Conservation (phyloP, 2,797 vertebrate species). For the Adrianichthys oophorus region DNA sequence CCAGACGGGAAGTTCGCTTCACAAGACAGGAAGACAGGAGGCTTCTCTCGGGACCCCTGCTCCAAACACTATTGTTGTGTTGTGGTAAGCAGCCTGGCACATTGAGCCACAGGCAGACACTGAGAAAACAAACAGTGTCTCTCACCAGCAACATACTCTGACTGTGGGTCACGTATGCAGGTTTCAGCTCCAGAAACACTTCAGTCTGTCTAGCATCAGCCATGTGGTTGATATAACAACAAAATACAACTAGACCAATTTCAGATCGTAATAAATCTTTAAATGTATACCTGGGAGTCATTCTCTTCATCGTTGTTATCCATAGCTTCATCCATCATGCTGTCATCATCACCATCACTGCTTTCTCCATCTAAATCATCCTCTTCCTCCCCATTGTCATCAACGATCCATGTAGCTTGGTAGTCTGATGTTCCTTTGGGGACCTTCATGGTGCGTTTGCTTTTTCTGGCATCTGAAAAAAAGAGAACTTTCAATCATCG, state of each 20-base stretch:
- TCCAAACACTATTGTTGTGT: slow-evolving; percentile 86
- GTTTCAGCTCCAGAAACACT: slow-evolving; percentile 22
- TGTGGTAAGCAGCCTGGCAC: slow-evolving; percentile 75
- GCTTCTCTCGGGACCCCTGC: slow-evolving; percentile 79
- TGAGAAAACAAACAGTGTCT: slow-evolving; percentile 79
- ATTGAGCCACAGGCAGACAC: slow-evolving; percentile 71
- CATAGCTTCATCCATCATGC: slow-evolving; percentile 79
- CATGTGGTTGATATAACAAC: slow-evolving; percentile 41
- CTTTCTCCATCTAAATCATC: slow-evolving; percentile 70
- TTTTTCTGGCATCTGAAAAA: slow-evolving; percentile 80
- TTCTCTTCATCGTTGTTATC: slow-evolving; percentile 69
- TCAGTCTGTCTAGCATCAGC: slow-evolving; percentile 1
- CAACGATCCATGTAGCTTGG: slow-evolving; percentile 94
- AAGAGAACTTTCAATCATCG: not conserved
- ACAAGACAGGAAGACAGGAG: slow-evolving; percentile 80
- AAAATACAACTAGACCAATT: not conserved
- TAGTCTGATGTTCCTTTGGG: slow-evolving; percentile 96
- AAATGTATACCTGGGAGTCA: slow-evolving; percentile 68
- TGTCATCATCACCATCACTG: slow-evolving; percentile 70
- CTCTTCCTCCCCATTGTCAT: slow-evolving; percentile 67
- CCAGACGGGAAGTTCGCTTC: slow-evolving; percentile 81
- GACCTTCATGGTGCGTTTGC: slow-evolving; percentile 83
- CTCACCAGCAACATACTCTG: slow-evolving; percentile 56
- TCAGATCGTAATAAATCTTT: not conserved
- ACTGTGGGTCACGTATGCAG: slow-evolving; percentile 76